Evolutionary conservation across 2,797 vertebrate species (phyloP).

Genomic region (Onychomys arenicola): DNA sequence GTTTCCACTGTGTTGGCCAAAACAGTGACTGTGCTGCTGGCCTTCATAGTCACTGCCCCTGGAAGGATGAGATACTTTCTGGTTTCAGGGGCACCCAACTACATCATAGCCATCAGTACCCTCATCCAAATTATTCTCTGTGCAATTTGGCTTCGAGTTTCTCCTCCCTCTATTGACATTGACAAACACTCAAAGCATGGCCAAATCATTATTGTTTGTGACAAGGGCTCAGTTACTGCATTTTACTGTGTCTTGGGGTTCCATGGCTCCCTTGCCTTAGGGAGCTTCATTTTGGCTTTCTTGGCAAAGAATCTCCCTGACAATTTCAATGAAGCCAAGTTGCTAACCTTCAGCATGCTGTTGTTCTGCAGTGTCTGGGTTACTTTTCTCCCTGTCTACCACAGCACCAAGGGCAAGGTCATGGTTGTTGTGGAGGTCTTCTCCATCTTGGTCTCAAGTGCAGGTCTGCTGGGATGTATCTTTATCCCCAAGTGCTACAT

Average conservation of each 20-base stretch:
- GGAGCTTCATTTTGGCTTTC: not conserved
- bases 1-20: no score
- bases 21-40: no score
- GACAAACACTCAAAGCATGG: not conserved
- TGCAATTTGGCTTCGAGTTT: not conserved
- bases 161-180: not conserved
- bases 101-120: not conserved
- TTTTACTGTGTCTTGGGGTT: not conserved
- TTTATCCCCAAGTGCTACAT: not conserved
- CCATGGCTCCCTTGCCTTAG: not conserved
- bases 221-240: not conserved
- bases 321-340: no score
- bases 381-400: not conserved
- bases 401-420: not conserved
- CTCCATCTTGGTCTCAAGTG: not conserved
- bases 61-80: no score
- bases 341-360: no score
- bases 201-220: not conserved
- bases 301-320: not conserved
- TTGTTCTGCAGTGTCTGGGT: no score
- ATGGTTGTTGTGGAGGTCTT: not conserved
- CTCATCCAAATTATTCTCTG: not conserved
- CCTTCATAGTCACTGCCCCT: no score
- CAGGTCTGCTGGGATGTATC: not conserved
- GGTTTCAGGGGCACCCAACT: not conserved